phyloP scores from a whole-genome alignment of 2,113 vertebrate species.

The Gymnarchus niloticus region DNA sequence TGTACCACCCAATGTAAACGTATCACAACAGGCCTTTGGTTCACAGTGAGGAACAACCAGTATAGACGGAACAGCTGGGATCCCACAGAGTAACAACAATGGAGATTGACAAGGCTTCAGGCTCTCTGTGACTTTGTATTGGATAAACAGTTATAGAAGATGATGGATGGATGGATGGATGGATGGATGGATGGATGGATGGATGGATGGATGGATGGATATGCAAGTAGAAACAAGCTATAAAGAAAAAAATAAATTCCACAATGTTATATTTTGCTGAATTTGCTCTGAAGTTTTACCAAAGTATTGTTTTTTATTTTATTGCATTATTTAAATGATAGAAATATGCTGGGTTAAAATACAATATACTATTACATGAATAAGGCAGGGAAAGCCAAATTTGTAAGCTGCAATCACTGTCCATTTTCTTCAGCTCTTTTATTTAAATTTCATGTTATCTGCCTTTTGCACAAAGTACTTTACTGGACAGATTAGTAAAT shows the following conservation, averaged over 20 bases:
- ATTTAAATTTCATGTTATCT: slow-evolving; percentile 28
- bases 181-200: too few species aligned
- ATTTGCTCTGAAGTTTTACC: neutral
- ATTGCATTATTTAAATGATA: neutral
- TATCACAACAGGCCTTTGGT: too few species aligned
- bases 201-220: neutral
- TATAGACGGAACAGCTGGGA: too few species aligned
- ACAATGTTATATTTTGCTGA: neutral
- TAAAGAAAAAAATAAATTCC: neutral
- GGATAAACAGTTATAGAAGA: too few species aligned
- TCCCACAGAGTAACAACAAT: too few species aligned
- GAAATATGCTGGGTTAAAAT: neutral
- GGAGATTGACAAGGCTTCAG: too few species aligned
- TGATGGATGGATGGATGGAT: too few species aligned
- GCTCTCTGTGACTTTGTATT: too few species aligned
- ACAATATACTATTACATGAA: neutral
- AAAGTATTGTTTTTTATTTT: neutral
- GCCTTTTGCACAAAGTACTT: slow-evolving; percentile 38
- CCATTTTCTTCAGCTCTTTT: neutral
- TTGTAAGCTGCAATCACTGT: slow-evolving; percentile 21
- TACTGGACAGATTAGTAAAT: slow-evolving; percentile 46
- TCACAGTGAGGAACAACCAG: too few species aligned
- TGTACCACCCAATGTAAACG: too few species aligned
- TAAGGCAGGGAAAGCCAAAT: neutral
- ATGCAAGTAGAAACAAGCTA: neutral